Evolutionary conservation across 2,888 invertebrate species (phyloP).

Genomic region (Elegia similella): DNA sequence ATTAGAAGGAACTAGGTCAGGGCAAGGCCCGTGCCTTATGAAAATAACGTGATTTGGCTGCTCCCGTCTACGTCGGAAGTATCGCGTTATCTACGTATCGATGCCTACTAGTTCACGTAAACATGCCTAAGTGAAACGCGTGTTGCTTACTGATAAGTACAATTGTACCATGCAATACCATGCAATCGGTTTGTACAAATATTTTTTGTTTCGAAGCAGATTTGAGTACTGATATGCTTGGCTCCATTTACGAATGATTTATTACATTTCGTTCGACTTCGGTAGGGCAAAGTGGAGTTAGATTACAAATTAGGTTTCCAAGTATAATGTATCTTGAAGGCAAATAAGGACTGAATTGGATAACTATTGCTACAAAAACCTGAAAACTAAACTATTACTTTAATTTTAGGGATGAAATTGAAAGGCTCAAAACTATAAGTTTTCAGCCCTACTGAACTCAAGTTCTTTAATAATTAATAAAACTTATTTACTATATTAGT

Average conservation of each 20-base stretch:
- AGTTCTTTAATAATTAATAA: too few species aligned
- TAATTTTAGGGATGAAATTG: too few species aligned
- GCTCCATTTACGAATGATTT: slow-evolving; percentile 7
- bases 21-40: slow-evolving; percentile 70
- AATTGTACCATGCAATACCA: slow-evolving; percentile 24
- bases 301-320: neutral
- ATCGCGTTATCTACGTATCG: slow-evolving; percentile 49
- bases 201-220: slow-evolving; percentile 13
- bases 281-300: neutral
- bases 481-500: too few species aligned
- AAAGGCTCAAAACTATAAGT: too few species aligned
- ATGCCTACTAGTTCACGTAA: slow-evolving; percentile 39
- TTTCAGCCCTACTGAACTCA: too few species aligned
- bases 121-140: slow-evolving; percentile 26
- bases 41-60: slow-evolving; percentile 65
- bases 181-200: slow-evolving; percentile 16
- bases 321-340: neutral
- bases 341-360: slow-evolving; percentile 23
- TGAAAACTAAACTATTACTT: too few species aligned
- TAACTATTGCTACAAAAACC: too few species aligned
- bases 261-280: neutral
- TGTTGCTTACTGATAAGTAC: slow-evolving; percentile 18
- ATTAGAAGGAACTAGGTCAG: slow-evolving; percentile 79
- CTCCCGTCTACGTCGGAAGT: slow-evolving; percentile 49
- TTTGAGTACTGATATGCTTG: slow-evolving; percentile 12